A percentile compares a stretch with the other conserved stretches of the same genome.
These are phyloP conservation scores for Dunckerocampus dactyliophorus DNA, from an alignment of 2,113 vertebrate species.

Conservation along the genomic window DNA sequence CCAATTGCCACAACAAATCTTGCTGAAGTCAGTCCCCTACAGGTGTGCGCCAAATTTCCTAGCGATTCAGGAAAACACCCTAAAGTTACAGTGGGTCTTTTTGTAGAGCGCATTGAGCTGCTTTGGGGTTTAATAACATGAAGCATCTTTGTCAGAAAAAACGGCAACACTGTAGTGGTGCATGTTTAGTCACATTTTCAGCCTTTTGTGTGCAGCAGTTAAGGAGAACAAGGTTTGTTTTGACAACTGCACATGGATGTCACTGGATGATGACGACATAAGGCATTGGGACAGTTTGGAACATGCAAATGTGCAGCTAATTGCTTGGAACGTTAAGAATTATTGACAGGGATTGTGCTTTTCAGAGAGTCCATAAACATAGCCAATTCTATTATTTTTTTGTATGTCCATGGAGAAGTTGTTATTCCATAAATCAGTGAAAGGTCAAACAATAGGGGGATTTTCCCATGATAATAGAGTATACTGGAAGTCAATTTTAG, in stretches of 20 bases:
- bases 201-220: too few relatives aligned
- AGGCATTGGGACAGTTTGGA: slow-evolving; percentile 30
- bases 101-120: too few relatives aligned
- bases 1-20: background rate
- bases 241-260: background rate
- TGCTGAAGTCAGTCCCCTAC: too few relatives aligned
- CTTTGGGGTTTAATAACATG: too few relatives aligned
- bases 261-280: slow-evolving; percentile 4
- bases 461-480: slow-evolving; percentile 9
- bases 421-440: slow-evolving; percentile 14
- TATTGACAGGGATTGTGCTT: slow-evolving; percentile 61
- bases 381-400: slow-evolving; percentile 27
- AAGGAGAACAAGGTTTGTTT: too few relatives aligned
- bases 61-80: too few relatives aligned
- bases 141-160: too few relatives aligned
- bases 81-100: too few relatives aligned
- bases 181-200: too few relatives aligned
- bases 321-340: slow-evolving; percentile 53
- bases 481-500: background rate
- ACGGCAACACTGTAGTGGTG: too few relatives aligned
- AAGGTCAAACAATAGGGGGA: slow-evolving; percentile 27
- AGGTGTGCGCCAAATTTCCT: too few relatives aligned
- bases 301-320: slow-evolving; percentile 43
- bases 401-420: slow-evolving; percentile 30
- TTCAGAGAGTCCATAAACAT: slow-evolving; percentile 45